Conservation (phyloP, 2,113 vertebrate species). For the Neolamprologus fasciatus region DNA sequence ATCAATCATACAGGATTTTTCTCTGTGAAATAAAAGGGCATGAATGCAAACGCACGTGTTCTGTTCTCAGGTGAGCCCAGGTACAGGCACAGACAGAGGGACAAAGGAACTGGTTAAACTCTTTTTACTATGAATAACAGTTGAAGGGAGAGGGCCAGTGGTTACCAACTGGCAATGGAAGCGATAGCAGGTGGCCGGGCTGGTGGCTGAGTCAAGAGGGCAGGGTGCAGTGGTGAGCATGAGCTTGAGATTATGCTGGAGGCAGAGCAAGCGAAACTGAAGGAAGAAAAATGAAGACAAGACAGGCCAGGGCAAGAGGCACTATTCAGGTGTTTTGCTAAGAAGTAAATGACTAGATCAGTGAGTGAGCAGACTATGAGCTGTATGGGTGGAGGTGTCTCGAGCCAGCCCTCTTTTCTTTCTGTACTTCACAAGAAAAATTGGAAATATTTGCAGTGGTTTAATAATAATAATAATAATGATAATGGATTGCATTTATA, state of each 20-base stretch:
- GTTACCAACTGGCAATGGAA: not conserved
- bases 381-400: not conserved
- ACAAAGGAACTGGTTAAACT: not conserved
- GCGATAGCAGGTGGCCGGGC: not conserved
- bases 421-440: not conserved
- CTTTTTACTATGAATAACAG: not conserved
- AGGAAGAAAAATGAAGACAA: not conserved
- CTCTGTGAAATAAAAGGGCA: not conserved
- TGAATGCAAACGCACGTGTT: not conserved
- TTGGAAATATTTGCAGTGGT: no score
- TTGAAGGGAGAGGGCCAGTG: not conserved
- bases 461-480: no score
- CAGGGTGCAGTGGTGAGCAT: not conserved
- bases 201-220: not conserved
- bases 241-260: not conserved
- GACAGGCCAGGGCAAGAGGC: not conserved
- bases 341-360: not conserved
- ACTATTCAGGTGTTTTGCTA: not conserved
- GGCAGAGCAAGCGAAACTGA: not conserved
- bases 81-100: not conserved
- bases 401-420: not conserved
- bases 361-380: not conserved
- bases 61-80: not conserved
- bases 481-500: no score
- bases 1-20: not conserved